Evolutionary conservation across 2,888 invertebrate species (phyloP), one percentile per base, ranked within the genome.

Genomic region (Drosophila ustulata): DNA sequence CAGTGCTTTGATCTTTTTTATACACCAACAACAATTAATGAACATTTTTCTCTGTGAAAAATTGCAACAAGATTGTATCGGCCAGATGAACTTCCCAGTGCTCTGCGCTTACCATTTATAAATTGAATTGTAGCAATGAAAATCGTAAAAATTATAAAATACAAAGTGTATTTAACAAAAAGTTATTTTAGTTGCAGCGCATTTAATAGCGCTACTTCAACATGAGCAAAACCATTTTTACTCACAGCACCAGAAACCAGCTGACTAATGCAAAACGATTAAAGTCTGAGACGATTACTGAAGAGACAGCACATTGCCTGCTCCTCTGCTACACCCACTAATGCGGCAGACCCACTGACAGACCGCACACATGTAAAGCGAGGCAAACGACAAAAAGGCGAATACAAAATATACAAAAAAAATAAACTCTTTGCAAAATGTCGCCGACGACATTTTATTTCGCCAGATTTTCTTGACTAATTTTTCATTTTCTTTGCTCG

Each of bases 401-500:
- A 66, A 62, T 59, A 25, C 52, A 41, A 39, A 46, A 28, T 9
- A 64, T 23, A 68, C 18, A 56, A 63, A 26, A 68, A 25, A 52
- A 63, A 26, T 49, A 75, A 78, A 71, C 75, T 75, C 66, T 84
- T 84, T 83, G 82, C 89, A 91, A 91, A 91, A 91, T 91, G 90
- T 89, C 90, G 90, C 86, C 90, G 90, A 91, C 91, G 90, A 91
- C 91, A 91, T 91, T 91, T 91, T 90, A 91, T 91, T 91, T 91
- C 91, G 90, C 90, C 90, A 91, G 91, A 91, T 91, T 91, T 90
- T 85, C 87, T 77, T 78, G 72, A 85, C 80, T 89, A 90, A 91
- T 91, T 89, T 91, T 91, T 90, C 90, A 90, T 88, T 88, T 86
- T 87, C 78, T 83, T 86, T 77, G 66, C 55, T 61, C 23, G 34